These are phyloP conservation scores for Myiozetetes cayanensis DNA, from an alignment of 2,113 vertebrate species.

Conservation along the genomic window DNA sequence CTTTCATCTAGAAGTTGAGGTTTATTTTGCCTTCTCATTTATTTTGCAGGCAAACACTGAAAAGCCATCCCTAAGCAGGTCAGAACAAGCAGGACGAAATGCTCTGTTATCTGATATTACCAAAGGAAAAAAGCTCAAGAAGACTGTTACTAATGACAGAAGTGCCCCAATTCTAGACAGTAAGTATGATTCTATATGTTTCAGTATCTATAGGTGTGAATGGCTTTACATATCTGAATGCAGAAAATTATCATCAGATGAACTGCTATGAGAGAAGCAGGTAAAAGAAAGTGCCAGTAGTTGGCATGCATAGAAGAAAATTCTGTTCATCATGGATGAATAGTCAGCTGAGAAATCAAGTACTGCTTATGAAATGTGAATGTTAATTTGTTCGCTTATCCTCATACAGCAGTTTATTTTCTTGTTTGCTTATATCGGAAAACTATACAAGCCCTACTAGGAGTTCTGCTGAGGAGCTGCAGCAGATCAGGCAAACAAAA, in stretches of 20 bases:
- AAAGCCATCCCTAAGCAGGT: constrained; percentile 82
- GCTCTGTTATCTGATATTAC: constrained; percentile 89
- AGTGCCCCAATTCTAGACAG: constrained; percentile 88
- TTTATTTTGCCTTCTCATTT: neutral
- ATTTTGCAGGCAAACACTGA: constrained; percentile 88
- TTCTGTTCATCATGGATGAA: neutral
- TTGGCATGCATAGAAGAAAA: neutral
- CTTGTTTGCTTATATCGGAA: neutral
- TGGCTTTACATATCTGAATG: neutral
- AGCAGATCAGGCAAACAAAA: neutral
- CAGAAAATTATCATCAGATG: neutral
- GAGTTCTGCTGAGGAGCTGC: neutral
- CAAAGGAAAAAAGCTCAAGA: constrained; percentile 91
- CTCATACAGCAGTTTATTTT: neutral
- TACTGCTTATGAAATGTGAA: neutral
- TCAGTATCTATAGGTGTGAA: neutral
- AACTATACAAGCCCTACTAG: neutral
- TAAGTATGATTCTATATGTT: constrained; percentile 72
- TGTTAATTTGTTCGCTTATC: neutral
- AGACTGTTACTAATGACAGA: constrained; percentile 93
- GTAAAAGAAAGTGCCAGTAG: neutral
- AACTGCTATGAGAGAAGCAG: neutral
- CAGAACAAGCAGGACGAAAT: constrained; percentile 83
- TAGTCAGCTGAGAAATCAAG: neutral
- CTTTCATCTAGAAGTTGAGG: neutral